phyloP scores from a whole-genome alignment of 2,888 invertebrate species.

The Scaptomyza tumidula region DNA sequence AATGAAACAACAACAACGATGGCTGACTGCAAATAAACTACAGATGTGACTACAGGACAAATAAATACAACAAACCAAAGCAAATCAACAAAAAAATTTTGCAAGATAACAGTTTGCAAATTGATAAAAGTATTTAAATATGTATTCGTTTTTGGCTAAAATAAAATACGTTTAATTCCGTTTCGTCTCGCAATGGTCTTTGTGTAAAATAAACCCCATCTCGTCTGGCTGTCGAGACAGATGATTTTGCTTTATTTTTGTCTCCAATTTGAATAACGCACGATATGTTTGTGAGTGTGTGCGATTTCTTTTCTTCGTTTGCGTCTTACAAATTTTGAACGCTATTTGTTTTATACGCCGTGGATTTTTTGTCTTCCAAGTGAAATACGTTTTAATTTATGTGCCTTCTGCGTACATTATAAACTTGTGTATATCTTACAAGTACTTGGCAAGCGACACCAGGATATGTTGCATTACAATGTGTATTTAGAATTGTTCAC shows the following conservation, averaged over 20 bases:
- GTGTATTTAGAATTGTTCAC: conserved; percentile 33
- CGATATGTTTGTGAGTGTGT: conserved; percentile 45
- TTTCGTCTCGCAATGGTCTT: conserved; percentile 28
- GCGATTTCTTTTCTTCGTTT: conserved; percentile 38
- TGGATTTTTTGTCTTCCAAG: conserved; percentile 79
- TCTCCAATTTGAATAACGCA: conserved; percentile 67
- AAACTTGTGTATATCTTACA: conserved; percentile 68
- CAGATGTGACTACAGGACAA: conserved; percentile 67
- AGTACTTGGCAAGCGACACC: conserved; percentile 69
- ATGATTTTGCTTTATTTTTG: conserved; percentile 57
- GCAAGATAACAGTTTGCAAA: neutral
- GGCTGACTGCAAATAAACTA: conserved; percentile 65
- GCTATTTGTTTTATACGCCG: conserved; percentile 74
- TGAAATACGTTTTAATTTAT: conserved; percentile 82
- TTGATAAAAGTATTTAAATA: neutral
- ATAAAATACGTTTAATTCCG: neutral
- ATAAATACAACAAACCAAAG: conserved; percentile 37
- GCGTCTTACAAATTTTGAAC: conserved; percentile 68
- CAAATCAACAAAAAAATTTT: conserved; percentile 13
- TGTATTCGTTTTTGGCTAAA: no score
- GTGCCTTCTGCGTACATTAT: conserved; percentile 65
- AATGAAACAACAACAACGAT: conserved; percentile 59
- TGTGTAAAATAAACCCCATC: conserved; percentile 53
- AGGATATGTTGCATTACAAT: conserved; percentile 66
- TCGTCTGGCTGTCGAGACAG: conserved; percentile 53